These are phyloP conservation scores for Lepidochrysops patricia DNA, from an alignment of 2,888 invertebrate species.

Conservation along the genomic window DNA sequence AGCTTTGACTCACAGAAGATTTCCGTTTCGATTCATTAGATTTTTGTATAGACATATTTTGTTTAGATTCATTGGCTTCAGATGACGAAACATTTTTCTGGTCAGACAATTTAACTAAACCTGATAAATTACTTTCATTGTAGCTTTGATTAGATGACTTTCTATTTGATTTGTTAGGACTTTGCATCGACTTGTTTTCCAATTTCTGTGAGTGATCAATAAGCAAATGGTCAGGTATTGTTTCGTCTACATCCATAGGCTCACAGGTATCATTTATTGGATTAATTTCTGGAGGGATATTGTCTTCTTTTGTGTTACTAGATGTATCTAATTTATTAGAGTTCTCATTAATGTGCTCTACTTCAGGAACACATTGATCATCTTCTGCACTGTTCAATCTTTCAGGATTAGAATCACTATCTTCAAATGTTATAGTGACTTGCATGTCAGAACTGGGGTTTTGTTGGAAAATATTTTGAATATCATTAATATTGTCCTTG, in stretches of 20 bases:
- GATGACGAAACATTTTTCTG: not conserved
- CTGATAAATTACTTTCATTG: slow-evolving; percentile 38
- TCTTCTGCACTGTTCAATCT: slow-evolving; percentile 31
- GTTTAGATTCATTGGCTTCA: slow-evolving; percentile 13
- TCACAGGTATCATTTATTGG: slow-evolving; percentile 40
- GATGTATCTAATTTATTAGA: slow-evolving; percentile 12
- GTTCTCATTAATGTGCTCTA: slow-evolving; percentile 28
- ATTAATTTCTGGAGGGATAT: slow-evolving; percentile 14
- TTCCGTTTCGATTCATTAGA: slow-evolving; percentile 32
- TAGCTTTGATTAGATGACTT: slow-evolving; percentile 33
- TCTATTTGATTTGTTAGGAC: slow-evolving; percentile 29
- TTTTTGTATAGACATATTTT: not conserved
- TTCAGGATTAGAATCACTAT: slow-evolving; percentile 45
- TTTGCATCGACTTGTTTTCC: slow-evolving; percentile 13
- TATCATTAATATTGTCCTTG: slow-evolving; percentile 20
- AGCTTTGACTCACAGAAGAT: slow-evolving; percentile 28
- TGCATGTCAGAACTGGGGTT: slow-evolving; percentile 34
- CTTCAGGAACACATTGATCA: slow-evolving; percentile 58
- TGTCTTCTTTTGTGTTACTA: slow-evolving; percentile 6
- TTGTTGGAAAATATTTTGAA: slow-evolving; percentile 39
- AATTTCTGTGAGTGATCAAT: slow-evolving; percentile 28
- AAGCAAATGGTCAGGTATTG: slow-evolving; percentile 45
- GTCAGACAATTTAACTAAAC: not conserved
- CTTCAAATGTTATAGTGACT: slow-evolving; percentile 44
- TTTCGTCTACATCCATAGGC: slow-evolving; percentile 67